Evolutionary conservation across 2,113 vertebrate genomes (phyloP), one percentile per base, ranked within the genome.

Genomic region (Corythaeola cristata): DNA sequence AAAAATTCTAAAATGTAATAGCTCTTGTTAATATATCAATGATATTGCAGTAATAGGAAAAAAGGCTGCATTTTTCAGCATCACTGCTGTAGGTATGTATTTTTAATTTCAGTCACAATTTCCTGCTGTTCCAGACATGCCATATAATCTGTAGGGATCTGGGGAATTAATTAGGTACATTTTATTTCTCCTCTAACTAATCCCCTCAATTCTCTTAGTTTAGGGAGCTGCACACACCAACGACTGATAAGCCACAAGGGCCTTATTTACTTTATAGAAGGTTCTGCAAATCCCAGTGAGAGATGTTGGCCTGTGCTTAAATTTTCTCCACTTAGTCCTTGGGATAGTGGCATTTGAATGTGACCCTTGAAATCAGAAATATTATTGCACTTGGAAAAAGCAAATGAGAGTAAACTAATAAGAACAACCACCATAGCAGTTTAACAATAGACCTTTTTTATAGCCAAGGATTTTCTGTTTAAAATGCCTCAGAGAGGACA

Each of bases 131-230:
- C 69, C 73, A 86, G 97, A 96, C 86, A 88, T 78, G 64, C 95
- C 71, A 64, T 92, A 77, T 94, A 96, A 95, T 97, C 87, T 95
- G 37, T 72, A 96, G 82, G 91, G 88, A 97, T 95, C 96, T 96
- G 79, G 94, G 92, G 91, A 97, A 97, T 98, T 97, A 97, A 97
- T 98, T 98, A 97, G 81, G 84, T 92, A 85, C 94, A 92, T 94
- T 93, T 96, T 69, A 85, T 97, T 97, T 97, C 85, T 96, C 89
- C 64, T 96, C 83, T 96, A 83, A 81, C 85, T 97, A 96, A 98
- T 97, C 96, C 95, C 44, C 44, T 96, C 82, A 84, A 49, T 96
- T 93, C 81, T 90, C 83, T 97, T 85, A 77, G 85, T 93, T 96
- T 95, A 97, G 91, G 88, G 93, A 97, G 92, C 88, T 88, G 88